Evolutionary conservation across 2,797 vertebrate genomes (phyloP), one percentile per base, ranked within the genome.

Genomic region (Chaetodon trifasciatus): DNA sequence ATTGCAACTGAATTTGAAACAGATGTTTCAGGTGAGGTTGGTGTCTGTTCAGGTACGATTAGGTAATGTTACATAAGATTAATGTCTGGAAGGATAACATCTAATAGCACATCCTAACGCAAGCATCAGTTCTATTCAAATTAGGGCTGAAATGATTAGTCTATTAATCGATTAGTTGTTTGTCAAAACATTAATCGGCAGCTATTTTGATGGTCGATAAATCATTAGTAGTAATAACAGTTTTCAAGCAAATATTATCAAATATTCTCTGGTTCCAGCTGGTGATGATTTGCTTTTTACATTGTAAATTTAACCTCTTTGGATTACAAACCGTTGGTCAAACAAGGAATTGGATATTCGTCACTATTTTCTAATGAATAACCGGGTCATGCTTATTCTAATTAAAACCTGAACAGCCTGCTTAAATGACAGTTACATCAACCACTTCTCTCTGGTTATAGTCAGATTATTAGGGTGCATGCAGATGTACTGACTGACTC

Each of bases 361-460:
- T 66, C 61, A 28, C 23, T 10, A 3, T 53, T 53, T 44, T 52
- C 16, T 42, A n/a, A 76, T 24, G 32, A 80, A 19, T 69, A 16
- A 47, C 50, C 24, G 13, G 11, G 16, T 56, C 46, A 1, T 35
- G n/a, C n/a, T 35, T 64, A 17, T 64, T 58, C 23, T n/a, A 23
- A 63, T 66, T 24, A n/a, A 15, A 42, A 21, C 49, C n/a, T 76
- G 55, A 49, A 5, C 53, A 64, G 56, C 39, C 50, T 71, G 50
- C 23, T 70, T 64, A 39, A 69, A 57, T 21, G 50, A 70, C 12
- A 16, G 53, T 24, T 35, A 40, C 35, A 24, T 52, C 35, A 53
- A 13, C 9, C 6, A 12, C 53, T 42, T 65, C 52, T 47, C 39
- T 67, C 46, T 15, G 3, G 6, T 55, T 40, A 3, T 55, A 35